Base-by-base conservation (phyloP, 1,140 invertebrate genomes). In the Aphidius ervi region DNA sequence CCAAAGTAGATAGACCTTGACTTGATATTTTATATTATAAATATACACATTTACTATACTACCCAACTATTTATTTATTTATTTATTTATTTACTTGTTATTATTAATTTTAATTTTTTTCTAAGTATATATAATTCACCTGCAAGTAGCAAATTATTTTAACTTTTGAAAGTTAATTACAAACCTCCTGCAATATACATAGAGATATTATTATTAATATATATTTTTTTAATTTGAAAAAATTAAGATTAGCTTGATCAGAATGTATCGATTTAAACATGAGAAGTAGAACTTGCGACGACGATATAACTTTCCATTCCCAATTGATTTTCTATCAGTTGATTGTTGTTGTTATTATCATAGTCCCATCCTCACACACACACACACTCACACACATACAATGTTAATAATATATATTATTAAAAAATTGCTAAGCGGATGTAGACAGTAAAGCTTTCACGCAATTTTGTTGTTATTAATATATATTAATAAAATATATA, bases 291-390 rank as follows among this genome's bases (percentile, higher is more conserved):
- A 66, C 59, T 62, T 50, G 48, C 53, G 49, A 48, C 23, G 23
- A 31, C 4, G 2, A 31, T 31, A 49, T 41, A 56, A 65, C 63
- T 70, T 70, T 70, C 66, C 65, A 58, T 62, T 68, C 64, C 4
- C 48, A 59, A 50, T 62, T 53, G 59, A 65, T 67, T 65, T 60
- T 63, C 67, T 58, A 62, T 62, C 54, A 61, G 43, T 46, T 42
- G 47, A 59, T 46, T 47, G 61, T 31, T 31, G 23, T 31, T 31
- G 4, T 31, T 31, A 31, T 31, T 31, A 31, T 31, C 4, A 31
- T 31, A 31, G 45, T 16, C 46, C 39, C 54, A 58, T 58, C 61
- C 39, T 58, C 6, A 16, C n/a, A 45, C 3, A 45, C 56, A 58
- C 23, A 31, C 1, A 16, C 16, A 16, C n/a, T n/a, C n/a, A 45